phyloP scores from a whole-genome alignment of 2,797 vertebrate species.

The Labroides dimidiatus region DNA sequence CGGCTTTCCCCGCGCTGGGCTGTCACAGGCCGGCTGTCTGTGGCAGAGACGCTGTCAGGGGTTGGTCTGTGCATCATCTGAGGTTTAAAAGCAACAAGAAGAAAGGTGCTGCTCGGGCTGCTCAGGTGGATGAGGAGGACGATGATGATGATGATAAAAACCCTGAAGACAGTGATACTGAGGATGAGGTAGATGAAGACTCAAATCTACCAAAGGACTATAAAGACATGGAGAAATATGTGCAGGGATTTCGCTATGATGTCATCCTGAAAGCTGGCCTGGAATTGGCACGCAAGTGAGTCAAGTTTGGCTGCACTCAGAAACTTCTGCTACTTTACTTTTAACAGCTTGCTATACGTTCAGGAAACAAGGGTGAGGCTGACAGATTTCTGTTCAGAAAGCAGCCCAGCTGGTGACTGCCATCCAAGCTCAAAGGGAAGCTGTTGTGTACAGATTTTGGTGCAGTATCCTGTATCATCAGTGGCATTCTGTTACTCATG shows the following conservation, averaged over 20 bases:
- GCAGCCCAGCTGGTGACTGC: background rate
- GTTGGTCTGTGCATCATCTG: constrained; percentile 73
- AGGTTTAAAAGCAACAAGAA: constrained; percentile 91
- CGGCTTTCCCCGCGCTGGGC: constrained; percentile 36
- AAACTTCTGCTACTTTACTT: background rate
- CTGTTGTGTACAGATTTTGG: background rate
- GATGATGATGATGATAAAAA: constrained; percentile 80
- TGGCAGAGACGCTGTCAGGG: constrained; percentile 55
- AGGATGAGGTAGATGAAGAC: constrained; percentile 85
- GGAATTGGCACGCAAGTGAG: constrained; percentile 94
- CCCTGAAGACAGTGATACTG: constrained; percentile 80
- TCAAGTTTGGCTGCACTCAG: constrained; percentile 31
- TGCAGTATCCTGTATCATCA: background rate
- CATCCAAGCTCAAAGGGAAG: background rate
- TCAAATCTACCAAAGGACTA: constrained; percentile 86
- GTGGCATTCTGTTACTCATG: background rate
- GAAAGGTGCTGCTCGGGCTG: constrained; percentile 72
- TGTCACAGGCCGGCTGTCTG: constrained; percentile 48
- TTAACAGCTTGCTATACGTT: background rate
- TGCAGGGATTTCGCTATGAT: constrained; percentile 92
- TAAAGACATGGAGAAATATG: constrained; percentile 91
- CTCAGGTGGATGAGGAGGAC: constrained; percentile 80
- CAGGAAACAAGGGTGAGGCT: background rate
- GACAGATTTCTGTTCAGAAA: background rate
- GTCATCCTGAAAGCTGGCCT: constrained; percentile 91